A percentile compares a stretch with the other conserved stretches of the same genome.
phyloP scores from a whole-genome alignment of 2,113 vertebrate genomes.

The Clinocottus analis region DNA sequence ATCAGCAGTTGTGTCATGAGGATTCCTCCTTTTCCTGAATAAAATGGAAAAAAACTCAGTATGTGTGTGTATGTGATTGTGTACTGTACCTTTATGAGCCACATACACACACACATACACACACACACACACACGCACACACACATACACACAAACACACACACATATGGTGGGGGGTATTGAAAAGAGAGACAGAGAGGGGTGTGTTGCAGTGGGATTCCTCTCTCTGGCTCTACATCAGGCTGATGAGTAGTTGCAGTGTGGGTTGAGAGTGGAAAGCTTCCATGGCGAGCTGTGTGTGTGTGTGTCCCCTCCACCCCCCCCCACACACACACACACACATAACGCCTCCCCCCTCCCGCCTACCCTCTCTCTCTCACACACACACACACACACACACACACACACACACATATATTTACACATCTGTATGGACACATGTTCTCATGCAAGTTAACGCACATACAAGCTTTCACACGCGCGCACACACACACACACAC shows the following conservation, averaged over 20 bases:
- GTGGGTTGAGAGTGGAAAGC: slow-evolving; percentile 69
- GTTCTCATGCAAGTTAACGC: background rate
- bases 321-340: slow-evolving; percentile 3
- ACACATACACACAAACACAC: slow-evolving; percentile 8
- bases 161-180: slow-evolving; percentile 49
- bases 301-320: too few relatives aligned
- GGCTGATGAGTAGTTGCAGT: slow-evolving; percentile 73
- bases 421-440: slow-evolving; percentile 1
- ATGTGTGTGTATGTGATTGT: slow-evolving; percentile 10
- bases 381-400: background rate
- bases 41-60: slow-evolving; percentile 60
- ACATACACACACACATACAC: slow-evolving; percentile 19
- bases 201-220: slow-evolving; percentile 67
- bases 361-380: too few relatives aligned
- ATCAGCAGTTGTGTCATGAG: slow-evolving; percentile 42
- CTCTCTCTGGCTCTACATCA: slow-evolving; percentile 58
- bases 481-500: too few relatives aligned
- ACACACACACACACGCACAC: slow-evolving; percentile 17
- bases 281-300: slow-evolving; percentile 45
- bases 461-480: background rate
- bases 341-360: too few relatives aligned
- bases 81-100: background rate
- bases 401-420: background rate
- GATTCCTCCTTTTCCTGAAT: slow-evolving; percentile 54
- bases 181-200: slow-evolving; percentile 70